Evolutionary conservation across 92 coral and sea anemone species (phyloP), one percentile per base, ranked within the genome.

Genomic region (Epizoanthus illoricatus): DNA sequence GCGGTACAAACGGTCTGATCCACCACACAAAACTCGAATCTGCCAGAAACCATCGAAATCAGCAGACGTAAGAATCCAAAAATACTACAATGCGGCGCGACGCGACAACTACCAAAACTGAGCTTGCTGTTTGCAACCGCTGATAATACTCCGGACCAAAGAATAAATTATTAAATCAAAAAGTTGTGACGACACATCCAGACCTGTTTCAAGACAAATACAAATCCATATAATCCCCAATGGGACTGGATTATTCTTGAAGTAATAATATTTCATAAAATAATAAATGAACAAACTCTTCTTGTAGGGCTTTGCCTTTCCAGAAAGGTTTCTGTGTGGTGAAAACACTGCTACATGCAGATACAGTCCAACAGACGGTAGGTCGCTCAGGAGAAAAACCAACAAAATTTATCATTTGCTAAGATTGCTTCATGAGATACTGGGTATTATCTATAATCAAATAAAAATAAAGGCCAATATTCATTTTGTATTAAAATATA

Each of bases 121-220:
- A 64, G 15, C 5, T 64, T 65, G 42, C 40, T 65, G 70, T 28
- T 65, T 65, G 70, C 70, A 65, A 65, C 70, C 70, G 70, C 70
- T 65, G 70, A 40, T 23, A 65, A 23, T 65, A 24, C 56, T 52
- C 9, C 39, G 70, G 70, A 64, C 33, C 70, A 65, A 65, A 65
- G 42, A 28, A 65, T 65, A 65, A 65, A 65, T 65, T 65, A 65
- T 65, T 65, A 65, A 65, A 65, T 65, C 70, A 65, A 43, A 28
- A 65, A 65, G 40, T 64, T n/a, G 69, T 64, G 69, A 64, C 69
- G 36, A 64, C 36, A 20, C 11, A 21, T 2, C 70, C 69, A 64
- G 69, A 64, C 69, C 36, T 64, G 39, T 13, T 21, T 64, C 69
- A 23, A 65, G 70, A 65, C 70, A 65, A 65, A 28, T 40, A 65